phyloP scores from a whole-genome alignment of 2,797 vertebrate species.

The Linurgus olivaceus region DNA sequence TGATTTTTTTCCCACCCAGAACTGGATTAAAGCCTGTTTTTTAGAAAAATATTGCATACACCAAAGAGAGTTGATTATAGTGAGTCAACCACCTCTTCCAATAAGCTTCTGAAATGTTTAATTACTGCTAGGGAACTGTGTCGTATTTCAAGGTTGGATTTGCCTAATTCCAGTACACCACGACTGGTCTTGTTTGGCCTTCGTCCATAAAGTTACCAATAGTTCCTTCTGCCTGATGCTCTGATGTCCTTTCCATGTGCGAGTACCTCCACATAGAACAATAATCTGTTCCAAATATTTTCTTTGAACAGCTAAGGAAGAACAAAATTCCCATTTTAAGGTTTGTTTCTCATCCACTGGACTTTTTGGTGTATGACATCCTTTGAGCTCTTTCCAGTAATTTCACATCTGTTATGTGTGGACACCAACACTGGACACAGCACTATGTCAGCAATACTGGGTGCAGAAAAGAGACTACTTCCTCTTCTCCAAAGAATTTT shows the following conservation, averaged over 20 bases:
- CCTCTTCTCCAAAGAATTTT: neutral
- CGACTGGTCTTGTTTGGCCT: neutral
- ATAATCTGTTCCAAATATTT: neutral
- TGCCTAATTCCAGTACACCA: neutral
- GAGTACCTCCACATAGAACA: neutral
- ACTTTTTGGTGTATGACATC: neutral
- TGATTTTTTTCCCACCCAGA: neutral
- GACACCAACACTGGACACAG: neutral
- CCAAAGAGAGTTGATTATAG: conserved; percentile 5
- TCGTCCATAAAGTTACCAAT: neutral
- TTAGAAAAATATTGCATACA: neutral
- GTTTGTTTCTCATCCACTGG: neutral
- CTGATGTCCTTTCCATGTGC: neutral
- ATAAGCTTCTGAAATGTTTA: neutral
- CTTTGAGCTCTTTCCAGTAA: neutral
- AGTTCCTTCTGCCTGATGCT: neutral
- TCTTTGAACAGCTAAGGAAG: neutral
- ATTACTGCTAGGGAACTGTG: neutral
- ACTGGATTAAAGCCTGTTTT: neutral
- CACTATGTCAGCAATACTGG: neutral
- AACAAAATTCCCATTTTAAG: neutral
- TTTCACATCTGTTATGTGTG: neutral
- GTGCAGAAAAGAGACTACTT: neutral
- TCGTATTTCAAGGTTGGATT: neutral
- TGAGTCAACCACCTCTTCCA: neutral